Evolutionary conservation across 2,888 invertebrate genomes (phyloP).

Genomic region (Noctua janthe): DNA sequence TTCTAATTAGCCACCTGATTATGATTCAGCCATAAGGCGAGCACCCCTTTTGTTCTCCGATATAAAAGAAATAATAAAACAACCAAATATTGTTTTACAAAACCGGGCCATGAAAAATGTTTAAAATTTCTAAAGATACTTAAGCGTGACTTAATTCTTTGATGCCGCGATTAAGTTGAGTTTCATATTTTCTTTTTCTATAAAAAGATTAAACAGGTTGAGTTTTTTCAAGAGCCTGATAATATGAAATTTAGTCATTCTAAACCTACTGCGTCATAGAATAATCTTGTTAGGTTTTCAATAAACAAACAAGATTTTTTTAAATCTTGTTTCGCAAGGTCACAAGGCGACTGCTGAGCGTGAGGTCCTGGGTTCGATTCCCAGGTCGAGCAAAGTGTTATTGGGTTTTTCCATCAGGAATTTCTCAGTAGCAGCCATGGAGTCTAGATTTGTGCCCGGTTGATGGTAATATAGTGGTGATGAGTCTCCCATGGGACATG

Average conservation of each 20-base stretch:
- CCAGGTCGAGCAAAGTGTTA: no score
- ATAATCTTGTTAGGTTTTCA: neutral
- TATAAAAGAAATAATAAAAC: constrained; percentile 46
- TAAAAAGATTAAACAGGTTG: neutral
- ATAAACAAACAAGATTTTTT: neutral
- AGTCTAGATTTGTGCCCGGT: no score
- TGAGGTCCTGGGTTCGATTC: no score
- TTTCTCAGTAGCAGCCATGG: no score
- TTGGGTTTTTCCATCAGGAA: no score
- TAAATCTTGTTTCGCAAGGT: no score
- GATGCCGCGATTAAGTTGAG: constrained; percentile 13
- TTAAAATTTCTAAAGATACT: constrained; percentile 19
- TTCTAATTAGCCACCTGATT: constrained; percentile 58
- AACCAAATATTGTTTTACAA: constrained; percentile 41
- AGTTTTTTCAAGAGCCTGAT: no score
- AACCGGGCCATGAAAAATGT: constrained; percentile 11
- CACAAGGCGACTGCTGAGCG: no score
- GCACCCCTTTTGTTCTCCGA: constrained; percentile 47
- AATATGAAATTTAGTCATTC: neutral
- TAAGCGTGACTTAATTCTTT: constrained; percentile 38
- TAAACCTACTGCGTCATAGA: neutral
- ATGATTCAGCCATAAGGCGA: constrained; percentile 39
- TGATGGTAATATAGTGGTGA: no score
- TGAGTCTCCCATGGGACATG: no score
- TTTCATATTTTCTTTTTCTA: neutral